A percentile compares a stretch with the other conserved stretches of the same genome.
These are phyloP conservation scores for Epizoanthus ramosus DNA, from an alignment of 92 coral and sea anemone genomes.

Conservation along the genomic window DNA sequence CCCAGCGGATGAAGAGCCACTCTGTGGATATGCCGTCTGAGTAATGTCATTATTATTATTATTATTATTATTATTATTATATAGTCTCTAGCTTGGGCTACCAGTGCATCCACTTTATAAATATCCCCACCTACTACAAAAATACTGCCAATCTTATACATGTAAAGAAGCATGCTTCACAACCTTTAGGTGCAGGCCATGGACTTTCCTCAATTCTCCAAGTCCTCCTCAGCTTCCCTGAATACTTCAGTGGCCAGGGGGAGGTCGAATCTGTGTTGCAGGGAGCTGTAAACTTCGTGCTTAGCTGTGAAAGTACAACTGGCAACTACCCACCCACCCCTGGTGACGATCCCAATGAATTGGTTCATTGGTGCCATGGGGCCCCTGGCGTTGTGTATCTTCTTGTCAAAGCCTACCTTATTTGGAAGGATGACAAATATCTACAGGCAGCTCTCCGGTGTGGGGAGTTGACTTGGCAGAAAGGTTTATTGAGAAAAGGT, in stretches of 20 bases:
- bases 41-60: too few relatives aligned
- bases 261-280: slow-evolving; percentile 71
- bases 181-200: slow-evolving; percentile 84
- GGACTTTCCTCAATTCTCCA: slow-evolving; percentile 88
- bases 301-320: slow-evolving; percentile 65
- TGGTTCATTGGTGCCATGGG: slow-evolving; percentile 98
- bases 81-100: too few relatives aligned
- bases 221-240: slow-evolving; percentile 82
- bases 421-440: slow-evolving; percentile 89
- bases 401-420: slow-evolving; percentile 85
- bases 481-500: slow-evolving; percentile 85
- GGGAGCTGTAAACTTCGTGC: slow-evolving; percentile 70
- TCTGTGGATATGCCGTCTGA: too few relatives aligned
- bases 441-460: slow-evolving; percentile 85
- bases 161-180: background rate
- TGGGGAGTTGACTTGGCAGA: slow-evolving; percentile 88
- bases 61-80: too few relatives aligned
- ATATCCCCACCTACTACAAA: too few relatives aligned
- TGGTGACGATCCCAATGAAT: slow-evolving; percentile 53
- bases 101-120: too few relatives aligned
- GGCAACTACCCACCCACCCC: slow-evolving; percentile 90
- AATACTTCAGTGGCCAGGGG: slow-evolving; percentile 58
- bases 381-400: slow-evolving; percentile 95
- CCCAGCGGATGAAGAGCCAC: too few relatives aligned
- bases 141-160: too few relatives aligned